Base-by-base conservation (phyloP, 2,113 vertebrate species). In the Strix aluco region DNA sequence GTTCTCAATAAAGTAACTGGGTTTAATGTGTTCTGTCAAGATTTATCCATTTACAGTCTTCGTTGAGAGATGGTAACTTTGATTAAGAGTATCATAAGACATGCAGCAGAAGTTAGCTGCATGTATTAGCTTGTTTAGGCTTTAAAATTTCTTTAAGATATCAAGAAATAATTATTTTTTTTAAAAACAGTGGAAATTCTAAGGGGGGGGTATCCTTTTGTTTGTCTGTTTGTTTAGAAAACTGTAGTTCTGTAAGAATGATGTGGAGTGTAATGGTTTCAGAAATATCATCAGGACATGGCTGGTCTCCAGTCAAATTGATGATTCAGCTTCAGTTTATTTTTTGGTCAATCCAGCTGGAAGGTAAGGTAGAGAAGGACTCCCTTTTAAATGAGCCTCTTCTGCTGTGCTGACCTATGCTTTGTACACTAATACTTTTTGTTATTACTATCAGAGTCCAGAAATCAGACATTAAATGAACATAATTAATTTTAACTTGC, bases 321-420 rank as follows among this genome's bases (percentile, higher is more conserved):
- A 30, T 81, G 13, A 71, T n/a, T 61, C 13, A 5, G 15, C 32
- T 88, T 83, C 34, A 52, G 27, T 57, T 88, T 25, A 58, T 44
- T 82, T 71, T 80, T 69, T 22, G 22, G 32, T 61, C 44, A 82
- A 13, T 69, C 23, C 15, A 91, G 9, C 17, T 69, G 54, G n/a
- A 90, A 80, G 88, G 54, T n/a, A 34, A 82, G 5, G 22, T 55
- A 20, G 40, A 70, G 23, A 73, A 83, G 25, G 26, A 38, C 12
- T 80, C 5, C 2, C 13, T 81, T 94, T 90, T 71, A 46, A 80
- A 36, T 49, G 0, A 69, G 32, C 57, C 8, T 38, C 10, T 71
- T 82, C 44, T 51, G 11, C 26, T 90, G 15, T 66, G 44, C 19
- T 66, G 25, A 80, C 30, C 8, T 38, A 22, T 0, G 0, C 18